phyloP scores from a whole-genome alignment of 2,888 invertebrate genomes.

The Drosophila aldrichi region DNA sequence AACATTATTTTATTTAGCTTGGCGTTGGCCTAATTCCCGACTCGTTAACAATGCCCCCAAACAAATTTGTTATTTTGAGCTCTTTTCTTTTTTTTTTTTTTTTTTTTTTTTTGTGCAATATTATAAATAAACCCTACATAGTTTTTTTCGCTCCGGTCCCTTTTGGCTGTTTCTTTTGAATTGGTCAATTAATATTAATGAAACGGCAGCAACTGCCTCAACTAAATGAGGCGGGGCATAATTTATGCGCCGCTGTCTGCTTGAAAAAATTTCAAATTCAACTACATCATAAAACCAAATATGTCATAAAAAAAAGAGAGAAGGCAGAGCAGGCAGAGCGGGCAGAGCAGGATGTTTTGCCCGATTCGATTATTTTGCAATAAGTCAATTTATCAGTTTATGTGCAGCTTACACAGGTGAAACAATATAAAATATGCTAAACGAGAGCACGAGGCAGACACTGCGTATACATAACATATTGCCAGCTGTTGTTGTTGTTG shows the following conservation, averaged over 20 bases:
- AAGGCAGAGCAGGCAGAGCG: not conserved
- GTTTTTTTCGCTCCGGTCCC: constrained; percentile 36
- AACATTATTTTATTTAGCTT: constrained; percentile 26
- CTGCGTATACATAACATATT: constrained; percentile 53
- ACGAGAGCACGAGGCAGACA: constrained; percentile 31
- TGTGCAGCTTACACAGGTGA: constrained; percentile 55
- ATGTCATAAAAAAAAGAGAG: constrained; percentile 13
- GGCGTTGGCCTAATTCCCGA: constrained; percentile 32
- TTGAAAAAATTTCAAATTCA: constrained; percentile 27
- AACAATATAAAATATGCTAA: constrained; percentile 26
- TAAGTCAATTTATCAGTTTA: constrained; percentile 68
- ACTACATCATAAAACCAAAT: constrained; percentile 25
- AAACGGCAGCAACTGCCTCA: constrained; percentile 40
- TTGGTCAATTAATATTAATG: constrained; percentile 81
- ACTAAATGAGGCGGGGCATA: constrained; percentile 15
- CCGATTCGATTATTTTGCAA: constrained; percentile 42
- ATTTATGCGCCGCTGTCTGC: constrained; percentile 18
- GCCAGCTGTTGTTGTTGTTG: constrained; percentile 26
- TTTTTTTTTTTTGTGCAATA: constrained; percentile 9
- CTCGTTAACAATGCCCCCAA: constrained; percentile 15
- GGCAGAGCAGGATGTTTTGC: constrained; percentile 16
- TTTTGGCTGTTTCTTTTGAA: constrained; percentile 60
- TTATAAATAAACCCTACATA: constrained; percentile 43
- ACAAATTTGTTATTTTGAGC: constrained; percentile 26
- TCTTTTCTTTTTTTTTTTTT: constrained; percentile 11